Base-by-base conservation (phyloP, 2,797 vertebrate species). In the Lepilemur septentrionalis region DNA sequence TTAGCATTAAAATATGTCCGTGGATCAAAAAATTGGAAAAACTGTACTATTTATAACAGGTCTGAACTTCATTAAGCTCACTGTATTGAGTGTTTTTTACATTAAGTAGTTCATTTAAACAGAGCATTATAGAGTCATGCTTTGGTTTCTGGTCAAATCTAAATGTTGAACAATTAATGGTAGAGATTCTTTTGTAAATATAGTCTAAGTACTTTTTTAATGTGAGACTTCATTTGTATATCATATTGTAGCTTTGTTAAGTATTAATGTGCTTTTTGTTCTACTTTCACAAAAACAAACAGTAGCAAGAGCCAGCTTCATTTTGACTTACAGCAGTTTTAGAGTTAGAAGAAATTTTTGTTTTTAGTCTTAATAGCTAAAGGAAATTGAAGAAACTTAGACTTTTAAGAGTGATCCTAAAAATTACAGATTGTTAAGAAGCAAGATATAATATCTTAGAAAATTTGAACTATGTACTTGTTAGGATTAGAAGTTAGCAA, bases 71-170 rank as follows among this genome's bases (percentile, higher is more conserved):
- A 3, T 83, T 92, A 94, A 97, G 72, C 86, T 80, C 75, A 46
- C 87, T 86, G 17, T 92, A 92, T 70, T 97, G 65, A 96, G 67
- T 94, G 96, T 93, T 96, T 95, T 92, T 94, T 92, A 94, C 96
- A 20, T 97, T 83, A 97, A 98, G 94, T 91, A 97, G 96, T 98
- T 98, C 96, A 93, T 98, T 96, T 97, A 79, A 98, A 98, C 94
- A 88, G 94, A 96, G 83, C 89, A 91, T 95, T 89, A 86, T 93
- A 96, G 96, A 97, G 88, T 97, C 92, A 96, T 94, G 85, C 89
- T 93, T 88, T 96, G 92, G 96, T 96, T 97, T 96, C 93, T 97
- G 94, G 97, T 97, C 97, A 98, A 61, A 97, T 98, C 14, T 95
- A 97, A 98, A 97, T 97, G 95, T 73, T 98, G 41, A 0, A 97